These are phyloP conservation scores for Tiaroga cobitis DNA, from an alignment of 2,797 vertebrate genomes.

Conservation along the genomic window DNA sequence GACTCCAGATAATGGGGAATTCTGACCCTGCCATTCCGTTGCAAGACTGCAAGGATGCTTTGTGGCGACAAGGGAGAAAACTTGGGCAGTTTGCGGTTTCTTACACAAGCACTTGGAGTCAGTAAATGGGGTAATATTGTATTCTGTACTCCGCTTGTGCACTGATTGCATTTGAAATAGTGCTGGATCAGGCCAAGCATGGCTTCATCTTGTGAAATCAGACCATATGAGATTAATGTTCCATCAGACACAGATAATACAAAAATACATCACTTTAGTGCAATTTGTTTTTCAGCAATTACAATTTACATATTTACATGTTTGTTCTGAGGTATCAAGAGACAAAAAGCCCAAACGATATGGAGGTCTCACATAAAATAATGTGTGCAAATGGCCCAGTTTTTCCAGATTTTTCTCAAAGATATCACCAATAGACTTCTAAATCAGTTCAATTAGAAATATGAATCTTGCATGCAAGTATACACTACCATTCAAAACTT, in stretches of 20 bases:
- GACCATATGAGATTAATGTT: slow-evolving; percentile 41
- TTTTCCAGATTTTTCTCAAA: neutral
- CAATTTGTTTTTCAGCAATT: neutral
- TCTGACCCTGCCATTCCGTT: slow-evolving; percentile 65
- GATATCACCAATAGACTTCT: neutral
- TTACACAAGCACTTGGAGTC: slow-evolving; percentile 60
- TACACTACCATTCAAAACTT: neutral
- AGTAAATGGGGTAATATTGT: slow-evolving; percentile 50
- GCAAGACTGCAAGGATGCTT: slow-evolving; percentile 67
- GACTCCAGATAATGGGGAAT: slow-evolving; percentile 70
- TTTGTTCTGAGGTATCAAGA: neutral
- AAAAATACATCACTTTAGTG: slow-evolving; percentile 6
- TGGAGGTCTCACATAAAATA: neutral
- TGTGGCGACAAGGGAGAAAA: slow-evolving; percentile 57
- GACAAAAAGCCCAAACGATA: neutral
- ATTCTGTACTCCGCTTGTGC: slow-evolving; percentile 30
- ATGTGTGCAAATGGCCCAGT: neutral
- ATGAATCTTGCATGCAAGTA: neutral
- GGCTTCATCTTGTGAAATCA: slow-evolving; percentile 42
- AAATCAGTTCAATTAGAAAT: neutral
- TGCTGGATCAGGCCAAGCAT: slow-evolving; percentile 47
- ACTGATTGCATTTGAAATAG: slow-evolving; percentile 53
- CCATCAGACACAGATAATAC: slow-evolving; percentile 24
- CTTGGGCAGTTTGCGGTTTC: slow-evolving; percentile 60
- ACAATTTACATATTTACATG: neutral